These are phyloP conservation scores for Sandelia bainsii DNA, from an alignment of 2,797 vertebrate species.

Conservation along the genomic window DNA sequence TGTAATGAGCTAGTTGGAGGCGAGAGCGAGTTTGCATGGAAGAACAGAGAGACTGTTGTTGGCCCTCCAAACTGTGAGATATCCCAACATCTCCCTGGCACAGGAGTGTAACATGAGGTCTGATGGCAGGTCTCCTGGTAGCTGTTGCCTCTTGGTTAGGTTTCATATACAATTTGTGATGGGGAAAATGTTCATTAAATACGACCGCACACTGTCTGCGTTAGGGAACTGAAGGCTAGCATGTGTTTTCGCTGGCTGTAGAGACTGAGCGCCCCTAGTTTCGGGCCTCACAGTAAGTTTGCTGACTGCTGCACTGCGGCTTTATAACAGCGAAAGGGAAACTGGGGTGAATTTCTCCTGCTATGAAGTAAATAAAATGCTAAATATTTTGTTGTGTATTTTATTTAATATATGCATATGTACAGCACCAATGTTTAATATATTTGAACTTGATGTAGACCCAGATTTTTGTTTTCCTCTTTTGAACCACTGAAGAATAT, in stretches of 20 bases:
- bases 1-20: slow-evolving; percentile 71
- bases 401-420: slow-evolving; percentile 1
- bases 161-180: slow-evolving; percentile 67
- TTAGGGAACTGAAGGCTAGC: slow-evolving; percentile 51
- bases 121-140: slow-evolving; percentile 53
- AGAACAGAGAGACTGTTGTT: slow-evolving; percentile 80
- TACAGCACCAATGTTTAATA: neutral
- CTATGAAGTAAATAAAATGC: slow-evolving; percentile 23
- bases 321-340: slow-evolving; percentile 51
- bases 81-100: slow-evolving; percentile 75
- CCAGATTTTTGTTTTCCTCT: neutral
- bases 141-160: slow-evolving; percentile 48
- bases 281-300: slow-evolving; percentile 72
- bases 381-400: slow-evolving; percentile 62
- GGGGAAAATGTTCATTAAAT: slow-evolving; percentile 75
- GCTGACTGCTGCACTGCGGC: slow-evolving; percentile 39
- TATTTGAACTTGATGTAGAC: slow-evolving; percentile 25
- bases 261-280: slow-evolving; percentile 58
- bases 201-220: slow-evolving; percentile 69
- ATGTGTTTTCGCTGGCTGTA: slow-evolving; percentile 76
- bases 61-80: slow-evolving; percentile 65
- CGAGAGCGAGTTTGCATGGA: slow-evolving; percentile 48
- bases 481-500: neutral
- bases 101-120: slow-evolving; percentile 59
- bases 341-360: slow-evolving; percentile 39